Conservation (phyloP, 92 coral and sea anemone species). For the Blastomussa wellsi region DNA sequence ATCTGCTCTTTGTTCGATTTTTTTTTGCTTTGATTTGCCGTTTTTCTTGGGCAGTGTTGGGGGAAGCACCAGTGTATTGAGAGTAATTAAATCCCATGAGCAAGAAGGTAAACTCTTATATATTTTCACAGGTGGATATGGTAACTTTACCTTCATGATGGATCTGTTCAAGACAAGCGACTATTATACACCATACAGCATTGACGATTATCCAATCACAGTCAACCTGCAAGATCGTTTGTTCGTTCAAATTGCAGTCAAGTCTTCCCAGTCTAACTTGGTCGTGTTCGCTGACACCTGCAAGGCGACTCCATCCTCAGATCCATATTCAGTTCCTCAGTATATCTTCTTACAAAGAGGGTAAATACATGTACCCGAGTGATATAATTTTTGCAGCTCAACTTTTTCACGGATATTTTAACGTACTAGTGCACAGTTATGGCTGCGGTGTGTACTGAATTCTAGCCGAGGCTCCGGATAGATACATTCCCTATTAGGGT, state of each 20-base stretch:
- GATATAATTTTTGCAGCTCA: too few species aligned
- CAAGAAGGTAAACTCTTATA: background rate
- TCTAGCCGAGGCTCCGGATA: too few species aligned
- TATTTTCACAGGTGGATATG: conserved; percentile 43
- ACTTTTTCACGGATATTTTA: too few species aligned
- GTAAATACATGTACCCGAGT: conserved; percentile 24
- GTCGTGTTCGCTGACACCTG: conserved; percentile 56
- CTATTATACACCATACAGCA: conserved; percentile 30
- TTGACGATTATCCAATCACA: conserved; percentile 45
- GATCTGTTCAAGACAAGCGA: conserved; percentile 36
- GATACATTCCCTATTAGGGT: too few species aligned
- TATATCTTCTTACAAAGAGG: conserved; percentile 49
- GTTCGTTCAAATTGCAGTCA: conserved; percentile 45
- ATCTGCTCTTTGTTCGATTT: too few species aligned
- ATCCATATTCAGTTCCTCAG: conserved; percentile 47
- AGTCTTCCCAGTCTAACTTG: conserved; percentile 37
- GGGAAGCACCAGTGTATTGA: background rate
- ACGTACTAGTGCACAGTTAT: too few species aligned
- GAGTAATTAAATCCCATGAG: background rate
- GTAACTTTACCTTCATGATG: conserved; percentile 53
- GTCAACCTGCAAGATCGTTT: conserved; percentile 35
- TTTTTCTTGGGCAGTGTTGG: too few species aligned
- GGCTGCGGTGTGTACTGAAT: too few species aligned
- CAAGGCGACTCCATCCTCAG: conserved; percentile 40
- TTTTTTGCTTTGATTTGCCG: too few species aligned